phyloP scores from a whole-genome alignment of 2,113 vertebrate species.

The Semnornis frantzii region DNA sequence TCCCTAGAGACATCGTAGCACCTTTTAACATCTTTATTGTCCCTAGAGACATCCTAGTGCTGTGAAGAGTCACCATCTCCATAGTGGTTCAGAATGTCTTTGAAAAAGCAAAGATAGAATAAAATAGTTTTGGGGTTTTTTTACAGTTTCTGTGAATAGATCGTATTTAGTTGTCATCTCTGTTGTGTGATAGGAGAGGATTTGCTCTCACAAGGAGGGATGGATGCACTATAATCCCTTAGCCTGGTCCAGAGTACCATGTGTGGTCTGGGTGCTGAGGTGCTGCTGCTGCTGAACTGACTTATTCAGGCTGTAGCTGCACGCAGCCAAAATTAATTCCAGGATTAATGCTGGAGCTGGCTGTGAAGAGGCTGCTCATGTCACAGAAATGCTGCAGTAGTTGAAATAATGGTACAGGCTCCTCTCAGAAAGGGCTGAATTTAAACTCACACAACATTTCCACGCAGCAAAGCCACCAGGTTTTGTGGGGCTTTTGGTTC shows the following conservation, averaged over 20 bases:
- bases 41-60: background rate
- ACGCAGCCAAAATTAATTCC: conserved; percentile 37
- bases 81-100: background rate
- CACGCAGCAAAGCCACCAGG: fast-evolving
- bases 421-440: background rate
- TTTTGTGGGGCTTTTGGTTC: background rate
- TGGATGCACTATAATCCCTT: conserved; percentile 20
- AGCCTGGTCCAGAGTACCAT: background rate
- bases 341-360: conserved; percentile 35
- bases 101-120: background rate
- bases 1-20: background rate
- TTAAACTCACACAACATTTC: background rate
- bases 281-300: background rate
- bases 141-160: background rate
- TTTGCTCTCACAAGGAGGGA: conserved; percentile 16
- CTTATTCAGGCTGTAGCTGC: conserved; percentile 9
- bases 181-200: conserved; percentile 10
- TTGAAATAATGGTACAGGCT: background rate
- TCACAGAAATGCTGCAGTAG: background rate
- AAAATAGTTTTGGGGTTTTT: background rate
- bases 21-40: background rate
- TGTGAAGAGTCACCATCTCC: background rate
- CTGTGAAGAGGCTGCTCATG: background rate
- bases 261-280: conserved; percentile 51
- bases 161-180: background rate